phyloP scores from a whole-genome alignment of 2,888 invertebrate species.

The Eugnorisma glareosa region DNA sequence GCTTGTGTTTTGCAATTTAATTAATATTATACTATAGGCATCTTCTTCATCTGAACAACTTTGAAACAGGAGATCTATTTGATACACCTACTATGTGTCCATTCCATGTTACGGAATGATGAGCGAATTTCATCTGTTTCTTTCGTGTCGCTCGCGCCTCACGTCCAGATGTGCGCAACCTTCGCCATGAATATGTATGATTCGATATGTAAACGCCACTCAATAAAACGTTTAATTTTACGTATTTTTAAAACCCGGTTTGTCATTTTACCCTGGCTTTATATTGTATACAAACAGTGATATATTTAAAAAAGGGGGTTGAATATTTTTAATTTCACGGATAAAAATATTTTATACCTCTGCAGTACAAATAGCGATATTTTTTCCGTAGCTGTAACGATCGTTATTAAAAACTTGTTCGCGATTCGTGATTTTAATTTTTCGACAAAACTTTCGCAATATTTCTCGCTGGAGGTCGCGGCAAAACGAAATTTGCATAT shows the following conservation, averaged over 20 bases:
- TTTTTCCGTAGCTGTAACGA: slow-evolving; percentile 73
- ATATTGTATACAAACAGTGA: slow-evolving; percentile 52
- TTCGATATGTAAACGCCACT: slow-evolving; percentile 69
- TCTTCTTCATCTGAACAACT: slow-evolving; percentile 28
- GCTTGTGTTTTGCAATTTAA: slow-evolving; percentile 53
- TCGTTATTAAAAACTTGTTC: slow-evolving; percentile 81
- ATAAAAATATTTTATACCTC: slow-evolving; percentile 56
- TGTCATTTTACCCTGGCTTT: slow-evolving; percentile 65
- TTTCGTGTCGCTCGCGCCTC: slow-evolving; percentile 49
- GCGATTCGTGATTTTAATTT: slow-evolving; percentile 87
- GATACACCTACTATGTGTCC: slow-evolving; percentile 18
- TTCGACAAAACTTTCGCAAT: slow-evolving; percentile 87
- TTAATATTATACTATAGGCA: slow-evolving; percentile 36
- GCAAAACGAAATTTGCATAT: slow-evolving; percentile 88
- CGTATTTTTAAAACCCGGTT: slow-evolving; percentile 65
- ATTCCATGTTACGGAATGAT: slow-evolving; percentile 46
- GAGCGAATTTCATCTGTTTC: slow-evolving; percentile 40
- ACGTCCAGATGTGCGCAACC: slow-evolving; percentile 71
- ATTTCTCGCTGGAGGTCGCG: slow-evolving; percentile 85
- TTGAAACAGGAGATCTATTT: slow-evolving; percentile 24
- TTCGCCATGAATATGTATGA: slow-evolving; percentile 79
- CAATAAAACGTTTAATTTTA: slow-evolving; percentile 73
- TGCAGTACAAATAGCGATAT: slow-evolving; percentile 61
- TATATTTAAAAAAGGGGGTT: slow-evolving; percentile 36
- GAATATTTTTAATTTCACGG: slow-evolving; percentile 52